Evolutionary conservation across 2,113 vertebrate species (phyloP).

Genomic region (Antennarius striatus): DNA sequence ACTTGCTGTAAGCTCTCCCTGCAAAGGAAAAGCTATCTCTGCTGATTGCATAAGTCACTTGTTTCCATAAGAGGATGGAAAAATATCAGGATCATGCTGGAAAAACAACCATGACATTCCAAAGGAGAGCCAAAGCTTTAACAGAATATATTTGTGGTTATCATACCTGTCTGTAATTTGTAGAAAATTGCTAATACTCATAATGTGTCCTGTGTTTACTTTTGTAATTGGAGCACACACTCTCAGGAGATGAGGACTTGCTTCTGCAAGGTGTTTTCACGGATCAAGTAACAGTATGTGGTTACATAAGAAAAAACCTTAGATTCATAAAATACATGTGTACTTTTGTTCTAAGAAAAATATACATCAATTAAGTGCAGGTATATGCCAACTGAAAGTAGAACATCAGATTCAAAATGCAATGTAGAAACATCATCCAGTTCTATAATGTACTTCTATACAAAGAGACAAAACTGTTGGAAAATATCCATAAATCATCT

Average conservation of each 20-base stretch:
- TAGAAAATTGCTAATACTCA: constrained; percentile 49
- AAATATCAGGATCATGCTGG: constrained; percentile 44
- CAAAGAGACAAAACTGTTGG: background rate
- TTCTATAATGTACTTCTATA: background rate
- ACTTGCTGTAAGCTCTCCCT: constrained; percentile 43
- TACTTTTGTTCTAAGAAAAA: too few relatives aligned
- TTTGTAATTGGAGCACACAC: constrained; percentile 47
- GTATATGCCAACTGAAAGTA: constrained; percentile 9
- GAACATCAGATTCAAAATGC: constrained; percentile 3
- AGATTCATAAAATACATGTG: too few relatives aligned
- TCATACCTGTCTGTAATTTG: constrained; percentile 59
- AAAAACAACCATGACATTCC: constrained; percentile 67
- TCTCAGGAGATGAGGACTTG: constrained; percentile 9
- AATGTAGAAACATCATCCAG: constrained; percentile 8
- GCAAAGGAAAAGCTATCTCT: constrained; percentile 46
- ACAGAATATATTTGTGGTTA: constrained; percentile 50
- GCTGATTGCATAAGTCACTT: constrained; percentile 61
- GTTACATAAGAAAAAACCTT: constrained; percentile 1
- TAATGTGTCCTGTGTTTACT: constrained; percentile 45
- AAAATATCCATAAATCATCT: constrained; percentile 3
- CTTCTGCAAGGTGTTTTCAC: constrained; percentile 18
- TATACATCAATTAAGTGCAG: constrained; percentile 12
- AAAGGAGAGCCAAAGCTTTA: constrained; percentile 15
- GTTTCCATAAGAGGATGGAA: constrained; percentile 60
- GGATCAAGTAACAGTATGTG: background rate